Conservation (phyloP, 2,888 invertebrate genomes). For the Hanleya hanleyi region DNA sequence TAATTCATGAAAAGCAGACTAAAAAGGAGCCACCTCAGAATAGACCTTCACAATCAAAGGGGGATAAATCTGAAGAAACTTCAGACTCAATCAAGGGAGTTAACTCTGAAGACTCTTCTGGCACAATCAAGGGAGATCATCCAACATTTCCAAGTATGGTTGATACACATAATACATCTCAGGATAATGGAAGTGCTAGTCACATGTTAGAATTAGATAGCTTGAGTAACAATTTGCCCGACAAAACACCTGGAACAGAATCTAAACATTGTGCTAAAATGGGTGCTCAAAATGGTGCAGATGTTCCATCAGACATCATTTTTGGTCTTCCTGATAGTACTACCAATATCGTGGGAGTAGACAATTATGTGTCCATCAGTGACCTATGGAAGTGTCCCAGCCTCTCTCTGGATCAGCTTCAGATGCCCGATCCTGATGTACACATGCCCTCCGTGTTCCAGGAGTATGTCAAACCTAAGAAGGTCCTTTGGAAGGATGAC, state of each 20-base stretch:
- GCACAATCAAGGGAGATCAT: background rate
- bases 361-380: background rate
- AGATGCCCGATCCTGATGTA: background rate
- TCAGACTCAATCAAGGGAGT: background rate
- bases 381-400: background rate
- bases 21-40: slow-evolving; percentile 4
- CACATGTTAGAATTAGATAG: too few species aligned
- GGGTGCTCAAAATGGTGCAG: background rate
- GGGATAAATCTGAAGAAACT: slow-evolving; percentile 5
- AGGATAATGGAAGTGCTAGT: background rate
- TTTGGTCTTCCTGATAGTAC: background rate
- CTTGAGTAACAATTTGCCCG: too few species aligned
- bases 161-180: too few species aligned
- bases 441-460: background rate
- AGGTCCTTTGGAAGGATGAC: slow-evolving; percentile 59
- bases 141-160: background rate
- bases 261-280: background rate
- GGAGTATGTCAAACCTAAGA: slow-evolving; percentile 37
- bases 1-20: slow-evolving; percentile 47
- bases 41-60: background rate
- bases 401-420: background rate
- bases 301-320: background rate
- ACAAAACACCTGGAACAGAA: background rate
- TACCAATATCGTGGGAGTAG: background rate
- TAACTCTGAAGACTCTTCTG: background rate